phyloP scores from a whole-genome alignment of 1,140 invertebrate genomes.

The Trichomalopsis sarcophagae region DNA sequence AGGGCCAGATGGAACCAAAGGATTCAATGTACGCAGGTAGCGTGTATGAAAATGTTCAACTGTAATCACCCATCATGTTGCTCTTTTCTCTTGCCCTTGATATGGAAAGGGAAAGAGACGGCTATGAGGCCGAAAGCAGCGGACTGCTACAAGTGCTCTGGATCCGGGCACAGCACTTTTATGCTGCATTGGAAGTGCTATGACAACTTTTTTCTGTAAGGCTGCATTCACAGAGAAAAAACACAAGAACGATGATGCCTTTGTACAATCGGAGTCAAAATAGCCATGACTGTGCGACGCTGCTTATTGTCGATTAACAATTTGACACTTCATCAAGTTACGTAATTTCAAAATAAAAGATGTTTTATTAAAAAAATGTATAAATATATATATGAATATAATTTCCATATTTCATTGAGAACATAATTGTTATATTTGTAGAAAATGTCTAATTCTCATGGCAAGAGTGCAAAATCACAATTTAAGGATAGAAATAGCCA shows the following conservation, averaged over 20 bases:
- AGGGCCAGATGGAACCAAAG: conserved; percentile 78
- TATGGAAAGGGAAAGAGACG: conserved; percentile 59
- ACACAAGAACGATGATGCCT: conserved; percentile 50
- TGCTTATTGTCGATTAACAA: conserved; percentile 47
- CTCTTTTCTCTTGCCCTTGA: conserved; percentile 59
- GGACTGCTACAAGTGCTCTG: conserved; percentile 56
- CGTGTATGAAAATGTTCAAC: conserved; percentile 59
- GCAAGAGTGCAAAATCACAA: conserved; percentile 14
- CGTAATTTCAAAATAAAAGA: conserved; percentile 49
- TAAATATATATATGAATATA: conserved; percentile 4
- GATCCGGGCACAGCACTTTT: conserved; percentile 22
- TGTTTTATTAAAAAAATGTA: conserved; percentile 40
- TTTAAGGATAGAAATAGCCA: not conserved
- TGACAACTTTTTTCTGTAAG: conserved; percentile 33
- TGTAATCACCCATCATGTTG: conserved; percentile 63
- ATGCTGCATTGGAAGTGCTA: not conserved
- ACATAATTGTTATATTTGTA: not conserved
- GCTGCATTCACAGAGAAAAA: conserved; percentile 16
- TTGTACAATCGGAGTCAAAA: conserved; percentile 43
- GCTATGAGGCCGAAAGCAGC: conserved; percentile 71
- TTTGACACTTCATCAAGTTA: conserved; percentile 38
- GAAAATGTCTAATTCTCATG: not conserved
- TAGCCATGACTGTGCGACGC: conserved; percentile 41
- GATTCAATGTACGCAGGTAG: conserved; percentile 78
- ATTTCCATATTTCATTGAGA: conserved; percentile 15